Evolutionary conservation across 2,113 vertebrate species (phyloP).

Genomic region (Crotalus horridus): DNA sequence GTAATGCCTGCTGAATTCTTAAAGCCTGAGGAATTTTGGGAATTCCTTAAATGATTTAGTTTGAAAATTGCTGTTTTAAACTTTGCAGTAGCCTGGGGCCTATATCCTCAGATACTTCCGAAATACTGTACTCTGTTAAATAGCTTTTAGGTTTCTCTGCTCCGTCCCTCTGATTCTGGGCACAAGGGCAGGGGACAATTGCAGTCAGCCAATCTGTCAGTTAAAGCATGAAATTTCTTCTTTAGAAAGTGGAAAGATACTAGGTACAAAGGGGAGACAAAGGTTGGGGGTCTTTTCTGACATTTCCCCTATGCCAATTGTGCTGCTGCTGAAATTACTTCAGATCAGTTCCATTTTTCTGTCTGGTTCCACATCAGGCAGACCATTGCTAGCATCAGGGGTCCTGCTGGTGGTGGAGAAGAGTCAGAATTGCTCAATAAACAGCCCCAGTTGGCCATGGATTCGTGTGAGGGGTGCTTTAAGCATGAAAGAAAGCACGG

Average conservation of each 20-base stretch:
- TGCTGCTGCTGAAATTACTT: background rate
- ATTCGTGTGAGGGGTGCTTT: background rate
- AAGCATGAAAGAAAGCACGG: background rate
- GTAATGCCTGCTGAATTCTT: background rate
- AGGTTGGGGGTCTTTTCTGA: background rate
- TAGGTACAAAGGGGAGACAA: background rate
- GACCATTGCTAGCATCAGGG: background rate
- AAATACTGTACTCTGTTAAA: background rate
- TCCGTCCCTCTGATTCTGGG: background rate
- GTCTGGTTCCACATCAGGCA: background rate
- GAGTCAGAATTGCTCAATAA: background rate
- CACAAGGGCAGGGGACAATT: background rate
- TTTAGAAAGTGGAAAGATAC: background rate
- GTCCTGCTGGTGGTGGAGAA: background rate
- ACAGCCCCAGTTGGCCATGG: background rate
- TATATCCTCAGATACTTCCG: background rate
- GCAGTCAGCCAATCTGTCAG: background rate
- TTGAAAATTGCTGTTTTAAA: background rate
- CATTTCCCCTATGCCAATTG: background rate
- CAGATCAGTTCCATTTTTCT: background rate
- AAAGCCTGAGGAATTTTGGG: background rate
- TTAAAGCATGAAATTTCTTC: background rate
- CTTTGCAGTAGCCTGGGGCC: background rate
- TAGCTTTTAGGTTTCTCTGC: background rate
- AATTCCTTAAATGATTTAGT: background rate